phyloP scores from a whole-genome alignment of 37 sponge, comb jelly and placozoan species.

The Spongia lamella region DNA sequence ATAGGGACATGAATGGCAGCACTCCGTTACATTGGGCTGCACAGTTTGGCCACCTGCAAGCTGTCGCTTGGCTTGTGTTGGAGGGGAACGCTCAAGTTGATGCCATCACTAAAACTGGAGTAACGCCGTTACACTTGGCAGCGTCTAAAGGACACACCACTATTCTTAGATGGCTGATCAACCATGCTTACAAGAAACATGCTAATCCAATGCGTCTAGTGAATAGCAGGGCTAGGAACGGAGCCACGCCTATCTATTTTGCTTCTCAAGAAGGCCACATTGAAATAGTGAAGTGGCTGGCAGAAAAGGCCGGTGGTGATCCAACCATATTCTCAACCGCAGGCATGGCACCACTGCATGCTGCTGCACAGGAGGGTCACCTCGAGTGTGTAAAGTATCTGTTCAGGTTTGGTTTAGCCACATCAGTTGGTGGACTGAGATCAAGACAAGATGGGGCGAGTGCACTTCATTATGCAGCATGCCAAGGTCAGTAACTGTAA shows the following conservation, averaged over 20 bases:
- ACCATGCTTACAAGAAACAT: slow-evolving; percentile 39
- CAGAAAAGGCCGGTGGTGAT: slow-evolving; percentile 81
- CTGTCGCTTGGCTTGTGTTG: slow-evolving; percentile 69
- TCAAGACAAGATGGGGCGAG: slow-evolving; percentile 66
- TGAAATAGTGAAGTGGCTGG: slow-evolving; percentile 71
- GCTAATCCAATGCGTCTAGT: slow-evolving; percentile 52
- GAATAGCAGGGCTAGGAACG: slow-evolving; percentile 78
- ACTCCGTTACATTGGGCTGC: slow-evolving; percentile 96
- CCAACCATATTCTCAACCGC: slow-evolving; percentile 60
- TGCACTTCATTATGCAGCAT: slow-evolving; percentile 77
- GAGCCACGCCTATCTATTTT: slow-evolving; percentile 85
- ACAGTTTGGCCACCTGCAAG: slow-evolving; percentile 73
- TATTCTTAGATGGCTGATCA: slow-evolving; percentile 64
- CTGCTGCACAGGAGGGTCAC: slow-evolving; percentile 76
- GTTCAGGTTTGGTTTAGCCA: slow-evolving; percentile 72
- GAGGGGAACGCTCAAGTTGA: slow-evolving; percentile 75
- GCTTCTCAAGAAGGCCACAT: slow-evolving; percentile 82
- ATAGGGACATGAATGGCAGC: slow-evolving; percentile 69
- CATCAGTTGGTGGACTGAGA: slow-evolving; percentile 66
- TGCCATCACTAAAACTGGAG: slow-evolving; percentile 59
- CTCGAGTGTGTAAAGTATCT: slow-evolving; percentile 70
- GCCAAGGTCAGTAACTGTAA: slow-evolving; percentile 35
- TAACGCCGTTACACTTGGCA: slow-evolving; percentile 82
- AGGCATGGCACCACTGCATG: slow-evolving; percentile 82
- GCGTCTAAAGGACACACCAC: slow-evolving; percentile 78